phyloP scores from a whole-genome alignment of 64 coral and sea anemone genomes.

The Catalaphyllia jardinei region DNA sequence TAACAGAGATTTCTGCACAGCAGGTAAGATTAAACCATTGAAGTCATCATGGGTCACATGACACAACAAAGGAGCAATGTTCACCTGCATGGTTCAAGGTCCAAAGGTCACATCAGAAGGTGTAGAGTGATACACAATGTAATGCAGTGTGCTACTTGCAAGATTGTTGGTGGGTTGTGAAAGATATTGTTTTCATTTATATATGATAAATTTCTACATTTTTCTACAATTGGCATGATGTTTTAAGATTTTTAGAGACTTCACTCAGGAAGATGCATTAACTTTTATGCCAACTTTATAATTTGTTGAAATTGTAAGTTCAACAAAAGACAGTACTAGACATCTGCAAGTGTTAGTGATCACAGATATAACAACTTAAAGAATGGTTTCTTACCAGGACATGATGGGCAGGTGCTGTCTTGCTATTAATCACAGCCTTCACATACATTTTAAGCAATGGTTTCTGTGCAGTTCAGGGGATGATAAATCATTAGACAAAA shows the following conservation, averaged over 20 bases:
- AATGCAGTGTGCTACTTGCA: neutral
- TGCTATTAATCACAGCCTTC: slow-evolving; percentile 71
- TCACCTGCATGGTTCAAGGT: slow-evolving; percentile 31
- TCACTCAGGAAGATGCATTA: too few species aligned
- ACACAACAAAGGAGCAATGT: slow-evolving; percentile 61
- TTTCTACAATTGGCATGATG: neutral
- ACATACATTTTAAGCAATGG: slow-evolving; percentile 85
- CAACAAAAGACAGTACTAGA: too few species aligned
- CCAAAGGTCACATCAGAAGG: neutral
- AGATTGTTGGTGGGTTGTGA: neutral
- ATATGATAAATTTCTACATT: neutral
- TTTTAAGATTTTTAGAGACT: too few species aligned
- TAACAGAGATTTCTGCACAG: slow-evolving; percentile 77
- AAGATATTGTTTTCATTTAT: too few species aligned
- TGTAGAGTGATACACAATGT: neutral
- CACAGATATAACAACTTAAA: too few species aligned
- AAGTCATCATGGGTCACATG: slow-evolving; percentile 89
- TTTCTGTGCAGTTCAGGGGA: slow-evolving; percentile 60
- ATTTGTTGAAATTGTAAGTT: too few species aligned
- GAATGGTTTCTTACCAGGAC: slow-evolving; percentile 66
- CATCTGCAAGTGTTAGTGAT: too few species aligned
- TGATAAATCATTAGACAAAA: too few species aligned
- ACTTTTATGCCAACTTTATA: too few species aligned
- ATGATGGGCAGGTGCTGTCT: slow-evolving; percentile 58
- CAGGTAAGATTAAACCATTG: slow-evolving; percentile 72